Conservation (phyloP, 1,140 invertebrate genomes). For the Drosophila saltans region DNA sequence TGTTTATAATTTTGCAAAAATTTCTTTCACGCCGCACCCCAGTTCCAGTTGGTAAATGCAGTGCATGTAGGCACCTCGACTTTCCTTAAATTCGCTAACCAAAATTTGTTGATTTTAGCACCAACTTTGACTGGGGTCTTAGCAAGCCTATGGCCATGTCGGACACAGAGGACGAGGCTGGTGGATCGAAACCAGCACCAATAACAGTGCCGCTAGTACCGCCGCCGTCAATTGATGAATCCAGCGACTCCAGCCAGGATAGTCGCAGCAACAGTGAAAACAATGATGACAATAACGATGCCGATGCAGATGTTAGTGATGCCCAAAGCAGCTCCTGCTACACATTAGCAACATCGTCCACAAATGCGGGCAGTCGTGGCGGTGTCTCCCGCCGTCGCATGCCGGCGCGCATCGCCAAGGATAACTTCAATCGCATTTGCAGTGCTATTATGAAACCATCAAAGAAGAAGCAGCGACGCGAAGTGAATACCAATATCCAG, state of each 20-base stretch:
- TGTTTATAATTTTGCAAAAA: conserved; percentile 67
- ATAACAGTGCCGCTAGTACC: too few species aligned
- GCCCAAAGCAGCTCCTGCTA: conserved; percentile 19
- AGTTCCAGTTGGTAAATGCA: background rate
- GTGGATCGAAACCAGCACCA: conserved; percentile 3
- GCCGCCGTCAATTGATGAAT: conserved; percentile 33
- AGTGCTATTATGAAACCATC: conserved; percentile 68
- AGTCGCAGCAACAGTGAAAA: conserved; percentile 50
- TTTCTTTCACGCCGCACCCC: conserved; percentile 52
- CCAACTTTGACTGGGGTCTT: conserved; percentile 40
- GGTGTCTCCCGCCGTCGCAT: conserved; percentile 65
- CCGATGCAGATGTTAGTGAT: conserved; percentile 32
- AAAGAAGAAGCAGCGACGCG: conserved; percentile 59
- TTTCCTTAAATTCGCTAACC: background rate
- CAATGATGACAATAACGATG: conserved; percentile 57
- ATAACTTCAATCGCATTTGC: conserved; percentile 68
- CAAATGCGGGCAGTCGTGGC: conserved; percentile 28
- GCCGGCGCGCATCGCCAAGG: conserved; percentile 66
- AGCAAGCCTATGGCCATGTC: conserved; percentile 49
- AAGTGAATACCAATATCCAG: conserved; percentile 56
- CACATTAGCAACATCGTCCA: background rate
- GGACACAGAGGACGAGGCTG: conserved; percentile 53
- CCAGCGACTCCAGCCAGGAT: conserved; percentile 47
- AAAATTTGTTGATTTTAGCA: background rate
- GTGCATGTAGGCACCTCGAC: background rate